Evolutionary conservation across 2,888 invertebrate species (phyloP), one percentile per base, ranked within the genome.

Genomic region (Ptilodon capucinus): DNA sequence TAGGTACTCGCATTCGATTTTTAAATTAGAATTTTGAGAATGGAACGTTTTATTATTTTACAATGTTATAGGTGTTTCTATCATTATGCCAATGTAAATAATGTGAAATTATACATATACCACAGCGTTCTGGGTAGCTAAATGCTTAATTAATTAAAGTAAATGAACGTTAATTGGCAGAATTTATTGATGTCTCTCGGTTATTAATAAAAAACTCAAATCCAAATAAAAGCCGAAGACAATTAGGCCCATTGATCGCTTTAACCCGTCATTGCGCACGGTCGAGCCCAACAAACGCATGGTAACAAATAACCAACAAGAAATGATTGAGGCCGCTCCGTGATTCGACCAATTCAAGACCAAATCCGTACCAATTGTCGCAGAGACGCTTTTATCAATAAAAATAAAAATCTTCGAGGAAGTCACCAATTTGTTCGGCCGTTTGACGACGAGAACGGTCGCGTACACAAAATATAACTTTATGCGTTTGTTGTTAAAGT

Each of bases 321-420:
- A 41, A 41, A 56, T 54, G 51, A 58, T 52, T 60, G 68, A 71
- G 68, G 66, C 67, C 60, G 60, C 64, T 53, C 38, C 40, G 71
- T 78, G 76, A 76, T 80, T 78, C 77, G 74, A 64, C 75, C 82
- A 84, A 86, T 84, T 82, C 81, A 81, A 71, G 78, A 79, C 76
- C 76, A 86, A 86, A 87, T 85, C 86, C 80, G 81, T 75, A 81
- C 77, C 85, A 86, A 87, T 88, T 87, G 86, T 82, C 74, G 78
- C 75, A 68, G 73, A 74, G 76, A 76, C 79, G 83, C 78, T 83
- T 83, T 87, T 86, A 81, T 86, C 87, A 89, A 88, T 87, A 86
- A 87, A 87, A 86, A 88, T 86, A 88, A 85, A 88, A 87, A 85
- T 85, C 79, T 75, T 76, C 74, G 77, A 86, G 89, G 89, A 89